A percentile compares a stretch with the other conserved stretches of the same genome.
These are phyloP conservation scores for Thalassoma bifasciatum DNA, from an alignment of 2,113 vertebrate genomes.

Conservation along the genomic window DNA sequence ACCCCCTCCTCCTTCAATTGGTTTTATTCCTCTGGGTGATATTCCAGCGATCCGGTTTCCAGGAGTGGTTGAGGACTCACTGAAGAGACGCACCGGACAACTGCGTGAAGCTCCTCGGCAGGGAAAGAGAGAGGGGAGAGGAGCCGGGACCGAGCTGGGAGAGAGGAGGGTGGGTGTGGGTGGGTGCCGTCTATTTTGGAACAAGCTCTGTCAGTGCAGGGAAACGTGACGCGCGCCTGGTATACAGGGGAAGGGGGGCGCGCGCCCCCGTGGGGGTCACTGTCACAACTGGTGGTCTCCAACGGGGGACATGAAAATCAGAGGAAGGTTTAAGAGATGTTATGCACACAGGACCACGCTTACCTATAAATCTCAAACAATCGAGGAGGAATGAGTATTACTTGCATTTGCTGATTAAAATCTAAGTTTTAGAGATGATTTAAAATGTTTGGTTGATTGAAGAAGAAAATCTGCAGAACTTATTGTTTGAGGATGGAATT, in stretches of 20 bases:
- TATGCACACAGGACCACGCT: not conserved
- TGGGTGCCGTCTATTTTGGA: slow-evolving; percentile 81
- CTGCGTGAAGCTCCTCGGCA: slow-evolving; percentile 63
- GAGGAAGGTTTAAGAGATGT: not conserved
- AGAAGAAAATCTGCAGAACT: no score
- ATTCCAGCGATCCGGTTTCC: slow-evolving; percentile 51
- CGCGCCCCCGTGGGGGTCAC: slow-evolving; percentile 30
- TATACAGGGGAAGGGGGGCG: slow-evolving; percentile 26
- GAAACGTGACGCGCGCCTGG: slow-evolving; percentile 59
- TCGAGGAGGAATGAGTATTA: no score
- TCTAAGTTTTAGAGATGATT: no score
- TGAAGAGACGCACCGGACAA: slow-evolving; percentile 55
- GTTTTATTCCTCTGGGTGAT: slow-evolving; percentile 14
- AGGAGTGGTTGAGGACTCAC: slow-evolving; percentile 52
- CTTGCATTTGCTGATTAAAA: no score
- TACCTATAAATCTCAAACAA: no score
- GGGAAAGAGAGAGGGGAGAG: slow-evolving; percentile 56
- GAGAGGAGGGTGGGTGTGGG: slow-evolving; percentile 29
- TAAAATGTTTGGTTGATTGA: no score
- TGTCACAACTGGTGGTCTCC: slow-evolving; percentile 1
- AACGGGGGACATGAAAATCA: not conserved
- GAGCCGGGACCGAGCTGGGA: slow-evolving; percentile 38
- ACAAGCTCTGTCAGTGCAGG: slow-evolving; percentile 54
- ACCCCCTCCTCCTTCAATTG: not conserved
- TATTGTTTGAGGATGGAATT: no score